phyloP scores from a whole-genome alignment of 2,888 invertebrate species.

The Agrotis clavis region DNA sequence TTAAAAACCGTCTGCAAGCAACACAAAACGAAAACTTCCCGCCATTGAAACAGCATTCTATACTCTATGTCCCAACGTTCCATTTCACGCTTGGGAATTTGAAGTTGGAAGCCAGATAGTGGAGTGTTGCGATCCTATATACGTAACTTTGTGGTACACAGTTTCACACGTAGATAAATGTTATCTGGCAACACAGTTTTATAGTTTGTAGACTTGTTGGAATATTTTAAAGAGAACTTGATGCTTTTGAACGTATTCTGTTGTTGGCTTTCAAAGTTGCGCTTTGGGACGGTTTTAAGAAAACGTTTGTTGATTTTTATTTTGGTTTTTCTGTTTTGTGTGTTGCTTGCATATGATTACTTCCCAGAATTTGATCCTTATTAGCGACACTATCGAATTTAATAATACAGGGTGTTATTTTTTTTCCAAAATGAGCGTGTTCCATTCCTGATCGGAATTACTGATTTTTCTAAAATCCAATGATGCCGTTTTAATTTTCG shows the following conservation, averaged over 20 bases:
- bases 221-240: constrained; percentile 52
- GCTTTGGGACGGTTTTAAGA: neutral
- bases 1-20: constrained; percentile 17
- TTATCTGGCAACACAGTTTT: constrained; percentile 53
- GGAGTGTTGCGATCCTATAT: constrained; percentile 60
- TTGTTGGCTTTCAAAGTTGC: constrained; percentile 24
- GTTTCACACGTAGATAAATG: constrained; percentile 55
- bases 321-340: too few species aligned
- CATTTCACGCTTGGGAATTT: constrained; percentile 53
- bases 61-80: constrained; percentile 53
- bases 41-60: constrained; percentile 44
- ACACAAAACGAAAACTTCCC: constrained; percentile 46
- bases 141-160: constrained; percentile 53
- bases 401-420: too few species aligned
- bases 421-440: too few species aligned
- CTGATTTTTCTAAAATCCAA: too few species aligned
- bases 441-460: too few species aligned
- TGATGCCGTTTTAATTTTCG: too few species aligned
- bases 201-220: constrained; percentile 29
- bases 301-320: neutral
- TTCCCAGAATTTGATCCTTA: too few species aligned
- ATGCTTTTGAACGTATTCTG: constrained; percentile 15
- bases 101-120: constrained; percentile 61
- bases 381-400: too few species aligned
- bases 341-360: too few species aligned